These are phyloP conservation scores for Myrmophylax atrothorax DNA, from an alignment of 2,113 vertebrate genomes.

Conservation along the genomic window DNA sequence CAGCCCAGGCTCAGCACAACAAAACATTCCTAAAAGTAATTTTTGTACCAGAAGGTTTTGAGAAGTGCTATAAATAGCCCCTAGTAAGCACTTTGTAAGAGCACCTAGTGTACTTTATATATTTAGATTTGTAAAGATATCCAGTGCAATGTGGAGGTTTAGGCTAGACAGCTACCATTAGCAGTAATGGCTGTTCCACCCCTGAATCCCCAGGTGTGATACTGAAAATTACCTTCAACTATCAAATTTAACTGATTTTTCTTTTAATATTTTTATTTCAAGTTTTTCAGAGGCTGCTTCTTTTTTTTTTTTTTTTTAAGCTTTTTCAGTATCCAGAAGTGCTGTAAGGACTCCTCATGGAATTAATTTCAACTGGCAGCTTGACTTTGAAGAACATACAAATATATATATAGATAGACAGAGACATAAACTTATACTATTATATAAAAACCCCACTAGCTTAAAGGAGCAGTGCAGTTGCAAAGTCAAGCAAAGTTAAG, in stretches of 20 bases:
- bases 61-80: background rate
- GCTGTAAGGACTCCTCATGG: background rate
- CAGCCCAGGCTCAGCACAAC: background rate
- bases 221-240: conserved; percentile 24
- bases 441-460: background rate
- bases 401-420: background rate
- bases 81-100: background rate
- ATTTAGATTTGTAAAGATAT: background rate
- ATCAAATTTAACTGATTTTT: background rate
- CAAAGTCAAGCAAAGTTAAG: background rate
- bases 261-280: background rate
- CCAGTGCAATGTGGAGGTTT: background rate
- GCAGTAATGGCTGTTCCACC: background rate
- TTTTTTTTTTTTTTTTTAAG: background rate
- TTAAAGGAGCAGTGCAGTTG: background rate
- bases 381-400: background rate
- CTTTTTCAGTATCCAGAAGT: background rate
- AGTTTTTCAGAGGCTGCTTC: background rate
- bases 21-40: background rate
- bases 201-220: conserved; percentile 1
- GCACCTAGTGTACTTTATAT: background rate
- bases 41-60: background rate
- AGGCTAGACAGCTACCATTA: background rate
- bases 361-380: background rate
- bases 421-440: background rate